phyloP scores from a whole-genome alignment of 1,140 invertebrate genomes.

The Neotoxoptera formosana region DNA sequence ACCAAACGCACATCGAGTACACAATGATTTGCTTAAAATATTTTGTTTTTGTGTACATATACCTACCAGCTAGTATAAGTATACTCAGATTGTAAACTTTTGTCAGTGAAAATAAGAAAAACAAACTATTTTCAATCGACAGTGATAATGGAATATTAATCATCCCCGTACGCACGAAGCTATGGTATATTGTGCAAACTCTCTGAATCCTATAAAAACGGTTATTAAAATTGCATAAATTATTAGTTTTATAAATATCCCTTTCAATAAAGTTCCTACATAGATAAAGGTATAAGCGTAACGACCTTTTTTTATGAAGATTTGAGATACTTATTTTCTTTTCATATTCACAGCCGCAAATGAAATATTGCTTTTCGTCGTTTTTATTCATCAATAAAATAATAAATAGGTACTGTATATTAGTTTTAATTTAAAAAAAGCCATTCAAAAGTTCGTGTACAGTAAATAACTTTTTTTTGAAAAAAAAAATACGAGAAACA shows the following conservation, averaged over 20 bases:
- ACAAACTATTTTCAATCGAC: neutral
- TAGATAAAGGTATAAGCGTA: neutral
- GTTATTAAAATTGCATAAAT: neutral
- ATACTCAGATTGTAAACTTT: too few species aligned
- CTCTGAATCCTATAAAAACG: neutral
- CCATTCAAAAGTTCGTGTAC: neutral
- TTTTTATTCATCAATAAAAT: slow-evolving; percentile 4
- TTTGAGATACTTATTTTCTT: slow-evolving; percentile 12
- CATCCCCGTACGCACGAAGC: neutral
- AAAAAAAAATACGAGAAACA: neutral
- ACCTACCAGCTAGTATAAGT: too few species aligned
- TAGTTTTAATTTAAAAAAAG: slow-evolving; percentile 5
- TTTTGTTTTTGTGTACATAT: too few species aligned
- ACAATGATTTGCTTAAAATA: neutral
- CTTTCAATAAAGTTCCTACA: neutral
- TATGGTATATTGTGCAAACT: neutral
- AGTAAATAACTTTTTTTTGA: neutral
- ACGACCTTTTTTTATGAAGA: neutral
- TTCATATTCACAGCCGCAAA: neutral
- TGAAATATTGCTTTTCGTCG: neutral
- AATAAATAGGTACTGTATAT: neutral
- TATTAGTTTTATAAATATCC: neutral
- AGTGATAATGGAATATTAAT: neutral
- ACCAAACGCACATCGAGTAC: too few species aligned
- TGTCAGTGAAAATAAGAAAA: neutral